phyloP scores from a whole-genome alignment of 2,888 invertebrate genomes.

The Eumacrocentrus americanus region DNA sequence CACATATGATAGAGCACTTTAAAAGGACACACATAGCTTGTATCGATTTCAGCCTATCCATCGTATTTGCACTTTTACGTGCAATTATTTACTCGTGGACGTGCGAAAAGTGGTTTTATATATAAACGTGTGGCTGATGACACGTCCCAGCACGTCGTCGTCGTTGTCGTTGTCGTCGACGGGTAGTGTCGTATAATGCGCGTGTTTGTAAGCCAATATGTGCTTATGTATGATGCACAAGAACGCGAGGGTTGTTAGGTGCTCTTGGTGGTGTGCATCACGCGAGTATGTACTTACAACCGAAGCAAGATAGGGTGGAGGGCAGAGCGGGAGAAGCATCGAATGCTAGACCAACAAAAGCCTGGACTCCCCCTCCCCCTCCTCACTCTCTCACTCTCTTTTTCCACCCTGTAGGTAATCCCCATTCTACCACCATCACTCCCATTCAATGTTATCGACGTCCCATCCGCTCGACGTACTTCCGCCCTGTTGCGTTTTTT shows the following conservation, averaged over 20 bases:
- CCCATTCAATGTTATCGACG: constrained; percentile 41
- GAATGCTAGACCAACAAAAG: constrained; percentile 34
- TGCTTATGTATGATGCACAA: constrained; percentile 26
- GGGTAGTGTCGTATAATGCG: constrained; percentile 5
- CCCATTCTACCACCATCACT: constrained; percentile 22
- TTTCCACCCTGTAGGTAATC: constrained; percentile 9
- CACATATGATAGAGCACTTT: background rate
- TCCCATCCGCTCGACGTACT: constrained; percentile 44
- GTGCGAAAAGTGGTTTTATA: constrained; percentile 6
- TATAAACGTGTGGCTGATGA: constrained; percentile 8
- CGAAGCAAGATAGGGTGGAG: background rate
- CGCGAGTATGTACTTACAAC: constrained; percentile 10
- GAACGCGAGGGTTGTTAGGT: constrained; percentile 14
- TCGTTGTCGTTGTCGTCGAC: background rate
- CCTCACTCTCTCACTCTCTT: constrained; percentile 4
- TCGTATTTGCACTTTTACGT: constrained; percentile 21
- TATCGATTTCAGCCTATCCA: constrained; percentile 17
- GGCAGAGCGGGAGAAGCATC: constrained; percentile 11
- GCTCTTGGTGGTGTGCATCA: constrained; percentile 14
- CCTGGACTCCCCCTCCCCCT: constrained; percentile 2
- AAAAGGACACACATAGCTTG: background rate
- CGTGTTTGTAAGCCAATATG: constrained; percentile 27
- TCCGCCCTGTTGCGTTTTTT: constrained; percentile 47
- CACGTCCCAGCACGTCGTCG: background rate
- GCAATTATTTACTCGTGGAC: constrained; percentile 15